Base-by-base conservation (phyloP, 1,140 invertebrate genomes). In the Drosophila serrata region DNA sequence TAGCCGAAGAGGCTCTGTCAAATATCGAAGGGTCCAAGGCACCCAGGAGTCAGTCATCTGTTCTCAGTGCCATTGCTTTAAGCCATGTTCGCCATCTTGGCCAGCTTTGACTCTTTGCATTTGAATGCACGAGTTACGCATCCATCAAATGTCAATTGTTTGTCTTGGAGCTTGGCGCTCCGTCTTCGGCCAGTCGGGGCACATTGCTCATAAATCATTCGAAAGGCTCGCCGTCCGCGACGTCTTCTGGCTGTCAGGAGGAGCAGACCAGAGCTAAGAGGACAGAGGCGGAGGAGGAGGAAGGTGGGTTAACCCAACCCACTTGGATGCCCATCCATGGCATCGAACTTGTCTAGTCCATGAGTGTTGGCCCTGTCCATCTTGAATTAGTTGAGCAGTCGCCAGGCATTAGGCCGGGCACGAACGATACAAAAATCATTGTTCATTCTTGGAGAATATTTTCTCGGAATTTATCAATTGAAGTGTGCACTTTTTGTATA, bases 91-190 rank as follows among this genome's bases (percentile, higher is more conserved):
- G 58, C 15, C 19, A 51, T 35, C 39, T 27, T 45, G 45, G 27
- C 33, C 46, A 55, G 19, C 29, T 6, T 22, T 17, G n/a, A 43
- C 35, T 27, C 49, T 37, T 22, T 56, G 65, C 75, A 90, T 90
- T 90, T 90, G 81, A 90, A 90, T 90, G 85, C 85, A 90, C 78
- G 67, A 90, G 85, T 90, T 90, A 90, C 85, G 85, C 85, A 90
- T 90, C 85, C 85, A 90, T 90, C 85, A 90, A 85, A 90, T 90
- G 85, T 90, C 85, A 90, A 90, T 90, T 90, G 85, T 90, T 90
- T 90, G 85, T 84, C 84, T 81, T 80, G 80, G 22, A 46, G 81
- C 81, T 84, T 63, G 85, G 84, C 85, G 85, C 81, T 88, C 85
- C 77, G 82, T 75, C 80, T 84, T 61, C 57, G 58, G 46, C 75